These are phyloP conservation scores for Machimus atricapillus DNA, from an alignment of 2,888 invertebrate genomes.

Conservation along the genomic window DNA sequence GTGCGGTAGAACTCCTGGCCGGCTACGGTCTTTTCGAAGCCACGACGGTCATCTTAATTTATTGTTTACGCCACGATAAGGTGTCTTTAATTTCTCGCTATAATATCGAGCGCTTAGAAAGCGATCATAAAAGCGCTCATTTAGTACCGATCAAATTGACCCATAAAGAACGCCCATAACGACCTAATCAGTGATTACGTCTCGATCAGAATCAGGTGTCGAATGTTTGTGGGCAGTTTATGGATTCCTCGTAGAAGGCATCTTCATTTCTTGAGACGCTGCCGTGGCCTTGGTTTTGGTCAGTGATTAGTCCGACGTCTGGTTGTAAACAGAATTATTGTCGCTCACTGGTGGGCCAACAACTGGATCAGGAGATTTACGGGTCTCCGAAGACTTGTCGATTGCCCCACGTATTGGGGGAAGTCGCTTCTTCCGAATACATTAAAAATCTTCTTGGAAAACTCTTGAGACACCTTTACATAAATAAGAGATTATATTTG, in stretches of 20 bases:
- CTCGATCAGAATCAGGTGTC: conserved; percentile 37
- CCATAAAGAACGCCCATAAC: conserved; percentile 32
- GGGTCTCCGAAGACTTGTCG: neutral
- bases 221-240: conserved; percentile 14
- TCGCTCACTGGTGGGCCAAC: conserved; percentile 13
- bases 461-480: neutral
- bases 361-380: conserved; percentile 6
- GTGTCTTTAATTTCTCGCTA: conserved; percentile 24
- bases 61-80: conserved; percentile 27
- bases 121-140: neutral
- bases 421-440: neutral
- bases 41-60: conserved; percentile 16
- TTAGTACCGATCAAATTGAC: conserved; percentile 13
- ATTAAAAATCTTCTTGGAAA: neutral
- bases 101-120: conserved; percentile 27
- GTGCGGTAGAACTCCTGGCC: neutral
- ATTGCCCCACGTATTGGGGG: neutral
- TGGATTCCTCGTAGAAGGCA: neutral
- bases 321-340: neutral
- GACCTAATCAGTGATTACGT: conserved; percentile 30
- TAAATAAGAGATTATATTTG: neutral
- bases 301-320: neutral
- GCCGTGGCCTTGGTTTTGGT: neutral
- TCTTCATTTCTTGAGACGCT: conserved; percentile 2
- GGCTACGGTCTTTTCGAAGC: neutral